These are phyloP conservation scores for Pseudonaja textilis DNA, from an alignment of 2,113 vertebrate species.

Conservation along the genomic window DNA sequence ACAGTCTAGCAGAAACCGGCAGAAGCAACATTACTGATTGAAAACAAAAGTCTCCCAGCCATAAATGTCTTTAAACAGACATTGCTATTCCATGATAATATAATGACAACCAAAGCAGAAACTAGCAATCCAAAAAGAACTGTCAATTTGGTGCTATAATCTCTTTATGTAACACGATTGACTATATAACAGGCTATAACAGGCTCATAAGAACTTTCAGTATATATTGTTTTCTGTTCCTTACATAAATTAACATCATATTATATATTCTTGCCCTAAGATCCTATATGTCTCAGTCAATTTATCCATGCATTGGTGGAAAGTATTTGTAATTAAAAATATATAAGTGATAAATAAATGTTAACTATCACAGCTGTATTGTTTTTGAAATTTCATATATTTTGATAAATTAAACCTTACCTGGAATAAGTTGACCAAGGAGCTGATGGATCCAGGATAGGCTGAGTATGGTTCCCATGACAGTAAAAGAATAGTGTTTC, in stretches of 20 bases:
- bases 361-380: neutral
- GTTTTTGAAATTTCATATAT: neutral
- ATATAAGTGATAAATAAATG: neutral
- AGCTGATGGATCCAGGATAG: constrained; percentile 69
- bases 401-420: constrained; percentile 69
- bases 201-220: neutral
- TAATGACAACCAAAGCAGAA: neutral
- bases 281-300: neutral
- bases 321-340: neutral
- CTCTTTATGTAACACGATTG: neutral
- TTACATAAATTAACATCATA: neutral
- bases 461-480: constrained; percentile 75
- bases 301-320: neutral
- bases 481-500: constrained; percentile 78
- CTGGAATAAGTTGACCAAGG: constrained; percentile 81
- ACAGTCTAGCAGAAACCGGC: neutral
- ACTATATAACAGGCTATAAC: too few relatives aligned
- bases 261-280: neutral
- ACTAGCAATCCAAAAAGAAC: neutral
- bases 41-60: neutral
- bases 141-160: neutral
- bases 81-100: neutral
- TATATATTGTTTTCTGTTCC: neutral
- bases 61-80: neutral
- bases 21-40: neutral